Conservation (phyloP, 30 jellyfish, hydroid and myxozoan genomes). For the Catostylus mosaicus region DNA sequence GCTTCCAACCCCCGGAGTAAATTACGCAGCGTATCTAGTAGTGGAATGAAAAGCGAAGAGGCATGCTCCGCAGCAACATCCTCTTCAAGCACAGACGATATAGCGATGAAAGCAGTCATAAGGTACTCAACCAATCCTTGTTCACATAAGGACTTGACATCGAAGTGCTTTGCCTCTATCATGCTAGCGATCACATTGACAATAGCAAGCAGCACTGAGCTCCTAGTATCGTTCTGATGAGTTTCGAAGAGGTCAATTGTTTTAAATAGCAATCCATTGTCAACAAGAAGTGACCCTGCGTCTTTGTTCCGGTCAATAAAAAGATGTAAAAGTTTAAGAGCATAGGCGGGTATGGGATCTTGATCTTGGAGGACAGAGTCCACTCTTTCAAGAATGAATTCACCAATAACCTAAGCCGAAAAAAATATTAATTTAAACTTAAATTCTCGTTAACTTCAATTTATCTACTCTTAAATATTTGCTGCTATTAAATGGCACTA, state of each 20-base stretch:
- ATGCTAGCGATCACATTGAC: conserved; percentile 69
- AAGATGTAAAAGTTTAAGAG: conserved; percentile 73
- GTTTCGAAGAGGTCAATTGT: conserved; percentile 52
- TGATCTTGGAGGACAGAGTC: conserved; percentile 80
- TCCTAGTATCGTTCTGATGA: conserved; percentile 65
- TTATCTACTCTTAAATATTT: too few relatives aligned
- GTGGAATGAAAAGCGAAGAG: conserved; percentile 60
- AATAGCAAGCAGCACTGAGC: conserved; percentile 68
- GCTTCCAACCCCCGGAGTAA: conserved; percentile 65
- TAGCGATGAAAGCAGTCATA: conserved; percentile 82
- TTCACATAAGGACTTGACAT: conserved; percentile 44
- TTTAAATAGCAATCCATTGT: conserved; percentile 41
- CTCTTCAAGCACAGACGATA: conserved; percentile 75
- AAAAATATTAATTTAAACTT: too few relatives aligned
- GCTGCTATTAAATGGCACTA: too few relatives aligned
- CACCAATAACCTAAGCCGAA: conserved; percentile 73
- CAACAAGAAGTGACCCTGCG: conserved; percentile 25
- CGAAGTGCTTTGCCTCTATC: conserved; percentile 45
- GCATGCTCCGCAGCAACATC: conserved; percentile 56
- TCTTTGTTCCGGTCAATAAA: conserved; percentile 59
- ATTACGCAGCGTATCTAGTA: conserved; percentile 82
- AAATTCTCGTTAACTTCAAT: too few relatives aligned
- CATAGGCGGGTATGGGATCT: conserved; percentile 87
- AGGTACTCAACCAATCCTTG: conserved; percentile 78
- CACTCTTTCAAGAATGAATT: conserved; percentile 47